Conservation (phyloP, 2,797 vertebrate genomes). For the Fratercula arctica region DNA sequence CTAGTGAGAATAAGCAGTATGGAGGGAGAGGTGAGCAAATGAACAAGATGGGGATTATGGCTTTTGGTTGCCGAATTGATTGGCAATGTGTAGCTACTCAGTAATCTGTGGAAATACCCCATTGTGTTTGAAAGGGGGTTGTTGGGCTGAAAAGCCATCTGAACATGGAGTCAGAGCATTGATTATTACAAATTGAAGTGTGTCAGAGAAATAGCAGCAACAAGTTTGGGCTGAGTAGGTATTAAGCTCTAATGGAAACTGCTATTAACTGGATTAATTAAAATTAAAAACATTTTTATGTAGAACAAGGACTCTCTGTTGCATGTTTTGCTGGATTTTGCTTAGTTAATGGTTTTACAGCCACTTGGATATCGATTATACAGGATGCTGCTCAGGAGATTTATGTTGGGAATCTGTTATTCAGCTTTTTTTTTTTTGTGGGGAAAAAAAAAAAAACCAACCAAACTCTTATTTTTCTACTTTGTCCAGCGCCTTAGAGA, state of each 20-base stretch:
- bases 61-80: neutral
- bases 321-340: neutral
- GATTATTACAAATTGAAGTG: neutral
- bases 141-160: neutral
- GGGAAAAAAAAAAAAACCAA: neutral
- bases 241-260: neutral
- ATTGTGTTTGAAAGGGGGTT: neutral
- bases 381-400: neutral
- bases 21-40: conserved; percentile 93
- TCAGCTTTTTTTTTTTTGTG: neutral
- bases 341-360: neutral
- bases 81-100: neutral
- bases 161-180: neutral
- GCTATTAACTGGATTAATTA: neutral
- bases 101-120: neutral
- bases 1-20: conserved; percentile 98
- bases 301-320: neutral
- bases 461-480: neutral
- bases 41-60: fast-evolving
- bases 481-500: conserved; percentile 89
- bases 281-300: neutral
- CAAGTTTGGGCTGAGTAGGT: neutral
- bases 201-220: neutral
- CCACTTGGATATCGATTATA: neutral
- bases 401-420: neutral